A percentile compares a stretch with the other conserved stretches of the same genome.
Evolutionary conservation across 2,113 vertebrate species (phyloP).

Genomic region (Amblyopsis rosae): DNA sequence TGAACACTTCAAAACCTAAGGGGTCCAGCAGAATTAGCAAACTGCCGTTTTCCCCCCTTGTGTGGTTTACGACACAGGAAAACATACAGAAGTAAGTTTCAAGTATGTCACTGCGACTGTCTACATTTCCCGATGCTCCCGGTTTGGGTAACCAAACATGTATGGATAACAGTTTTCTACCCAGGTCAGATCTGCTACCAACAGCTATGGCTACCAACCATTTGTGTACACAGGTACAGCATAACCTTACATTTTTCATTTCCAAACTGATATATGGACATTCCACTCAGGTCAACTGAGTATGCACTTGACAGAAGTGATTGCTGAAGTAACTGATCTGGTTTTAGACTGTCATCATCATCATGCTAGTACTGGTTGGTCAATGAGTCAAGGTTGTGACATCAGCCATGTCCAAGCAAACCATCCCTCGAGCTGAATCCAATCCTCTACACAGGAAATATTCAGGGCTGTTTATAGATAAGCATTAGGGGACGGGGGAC

Average conservation of each 20-base stretch:
- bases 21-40: not conserved
- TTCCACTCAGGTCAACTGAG: not conserved
- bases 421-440: constrained; percentile 53
- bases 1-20: not conserved
- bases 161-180: not conserved
- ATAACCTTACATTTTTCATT: not conserved
- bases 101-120: not conserved
- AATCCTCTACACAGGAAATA: constrained; percentile 62
- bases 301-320: not conserved
- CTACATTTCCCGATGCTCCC: not conserved
- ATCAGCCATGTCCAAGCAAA: constrained; percentile 34
- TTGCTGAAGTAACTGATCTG: not conserved
- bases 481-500: constrained; percentile 25
- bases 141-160: not conserved
- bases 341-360: not conserved
- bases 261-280: not conserved
- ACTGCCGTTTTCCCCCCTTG: constrained; percentile 8
- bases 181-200: not conserved
- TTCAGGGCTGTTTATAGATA: constrained; percentile 18
- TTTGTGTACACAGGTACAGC: no score
- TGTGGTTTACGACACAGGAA: not conserved
- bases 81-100: constrained; percentile 16
- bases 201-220: not conserved
- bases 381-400: constrained; percentile 42
- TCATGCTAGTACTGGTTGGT: constrained; percentile 18